Conservation (phyloP, 2,113 vertebrate species). For the Coturnix japonica region DNA sequence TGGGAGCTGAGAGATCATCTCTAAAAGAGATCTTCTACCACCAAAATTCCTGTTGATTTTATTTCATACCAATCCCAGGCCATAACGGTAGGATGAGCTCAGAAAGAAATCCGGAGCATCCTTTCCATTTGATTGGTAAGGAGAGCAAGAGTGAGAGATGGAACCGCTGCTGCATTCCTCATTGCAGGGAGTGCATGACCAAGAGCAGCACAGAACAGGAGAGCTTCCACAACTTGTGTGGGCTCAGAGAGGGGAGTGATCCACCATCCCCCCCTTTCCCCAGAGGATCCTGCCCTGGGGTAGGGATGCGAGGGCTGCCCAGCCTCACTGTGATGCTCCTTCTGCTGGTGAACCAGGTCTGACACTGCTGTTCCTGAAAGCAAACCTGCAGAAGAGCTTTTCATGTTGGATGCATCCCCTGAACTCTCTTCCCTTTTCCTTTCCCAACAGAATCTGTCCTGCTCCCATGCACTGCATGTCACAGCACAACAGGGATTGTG, state of each 20-base stretch:
- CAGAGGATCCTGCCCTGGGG: not conserved
- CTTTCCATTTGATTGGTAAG: not conserved
- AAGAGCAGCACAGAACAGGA: not conserved
- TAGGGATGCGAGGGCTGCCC: not conserved
- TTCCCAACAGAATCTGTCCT: not conserved
- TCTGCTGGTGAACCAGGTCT: not conserved
- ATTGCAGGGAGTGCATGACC: too few species aligned
- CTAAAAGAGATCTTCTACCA: not conserved
- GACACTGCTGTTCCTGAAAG: not conserved
- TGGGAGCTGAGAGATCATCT: not conserved
- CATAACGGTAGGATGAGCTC: not conserved
- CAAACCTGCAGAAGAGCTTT: not conserved
- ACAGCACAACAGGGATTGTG: not conserved
- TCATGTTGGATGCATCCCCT: not conserved
- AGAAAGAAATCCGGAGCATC: not conserved
- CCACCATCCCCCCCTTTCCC: not conserved
- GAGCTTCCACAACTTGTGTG: not conserved
- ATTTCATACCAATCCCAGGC: not conserved
- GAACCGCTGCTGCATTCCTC: not conserved
- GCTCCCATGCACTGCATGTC: fast-evolving
- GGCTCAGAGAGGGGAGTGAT: not conserved
- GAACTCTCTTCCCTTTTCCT: not conserved
- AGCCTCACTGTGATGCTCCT: not conserved
- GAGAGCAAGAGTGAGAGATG: not conserved
- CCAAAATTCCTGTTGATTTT: not conserved